Evolutionary conservation across 35 echinoderm and acorn worm species (phyloP).

Genomic region (Hemicentrotus pulcherrimus): DNA sequence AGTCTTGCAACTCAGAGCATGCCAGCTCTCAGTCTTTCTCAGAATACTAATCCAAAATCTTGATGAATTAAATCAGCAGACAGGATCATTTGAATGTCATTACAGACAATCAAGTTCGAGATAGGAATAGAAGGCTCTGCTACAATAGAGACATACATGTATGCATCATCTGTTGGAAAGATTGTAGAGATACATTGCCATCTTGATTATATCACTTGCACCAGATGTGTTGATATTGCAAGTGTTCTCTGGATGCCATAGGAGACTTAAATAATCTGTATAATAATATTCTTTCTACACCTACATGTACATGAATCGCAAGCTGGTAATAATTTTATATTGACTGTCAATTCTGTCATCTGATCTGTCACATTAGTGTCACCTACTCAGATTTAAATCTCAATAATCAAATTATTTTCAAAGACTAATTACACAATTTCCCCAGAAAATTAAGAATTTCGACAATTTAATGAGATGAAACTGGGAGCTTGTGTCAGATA

Average conservation of each 20-base stretch:
- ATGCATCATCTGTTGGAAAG: neutral
- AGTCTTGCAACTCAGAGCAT: neutral
- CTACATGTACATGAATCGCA: neutral
- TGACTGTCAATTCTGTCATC: no score
- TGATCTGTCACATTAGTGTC: no score
- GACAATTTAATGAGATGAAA: no score
- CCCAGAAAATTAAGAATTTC: no score
- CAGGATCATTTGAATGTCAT: neutral
- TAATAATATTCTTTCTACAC: neutral
- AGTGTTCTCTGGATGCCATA: neutral
- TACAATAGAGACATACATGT: neutral
- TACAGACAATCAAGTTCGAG: neutral
- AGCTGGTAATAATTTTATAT: no score
- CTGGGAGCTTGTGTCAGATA: no score
- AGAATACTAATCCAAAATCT: neutral
- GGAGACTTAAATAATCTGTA: neutral
- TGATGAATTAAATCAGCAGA: slow-evolving; percentile 12
- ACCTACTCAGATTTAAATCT: no score
- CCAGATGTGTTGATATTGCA: neutral
- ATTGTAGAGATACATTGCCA: neutral
- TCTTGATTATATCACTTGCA: slow-evolving; percentile 12
- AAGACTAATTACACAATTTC: no score
- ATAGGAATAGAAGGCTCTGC: neutral
- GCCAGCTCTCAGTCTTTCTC: neutral
- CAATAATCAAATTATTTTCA: no score